Evolutionary conservation across 2,888 invertebrate species (phyloP).

Genomic region (Thecophora atra): DNA sequence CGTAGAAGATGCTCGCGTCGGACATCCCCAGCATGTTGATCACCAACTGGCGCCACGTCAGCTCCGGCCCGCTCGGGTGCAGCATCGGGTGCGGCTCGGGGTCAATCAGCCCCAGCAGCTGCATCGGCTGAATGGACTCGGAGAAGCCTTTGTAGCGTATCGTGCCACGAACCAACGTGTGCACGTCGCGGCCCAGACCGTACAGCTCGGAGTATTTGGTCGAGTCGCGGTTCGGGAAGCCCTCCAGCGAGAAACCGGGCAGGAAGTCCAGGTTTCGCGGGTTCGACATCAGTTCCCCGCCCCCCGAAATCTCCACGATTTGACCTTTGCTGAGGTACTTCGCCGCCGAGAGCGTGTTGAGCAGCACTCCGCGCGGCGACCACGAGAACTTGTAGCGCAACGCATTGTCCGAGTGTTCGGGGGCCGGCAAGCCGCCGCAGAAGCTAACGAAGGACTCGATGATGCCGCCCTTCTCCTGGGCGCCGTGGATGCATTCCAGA

Average conservation of each 20-base stretch:
- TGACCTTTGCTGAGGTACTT: conserved; percentile 85
- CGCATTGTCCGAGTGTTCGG: conserved; percentile 93
- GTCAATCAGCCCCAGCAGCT: conserved; percentile 87
- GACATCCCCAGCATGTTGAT: conserved; percentile 86
- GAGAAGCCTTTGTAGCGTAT: conserved; percentile 91
- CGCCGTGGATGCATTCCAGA: conserved; percentile 94
- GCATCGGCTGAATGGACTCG: conserved; percentile 86
- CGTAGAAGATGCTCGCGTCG: conserved; percentile 89
- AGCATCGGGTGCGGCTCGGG: conserved; percentile 85
- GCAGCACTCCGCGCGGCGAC: conserved; percentile 93
- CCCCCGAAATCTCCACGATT: conserved; percentile 87
- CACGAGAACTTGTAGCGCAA: conserved; percentile 94
- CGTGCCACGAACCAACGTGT: conserved; percentile 92
- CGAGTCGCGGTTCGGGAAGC: conserved; percentile 96
- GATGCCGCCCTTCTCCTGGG: conserved; percentile 87
- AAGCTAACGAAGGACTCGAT: conserved; percentile 95
- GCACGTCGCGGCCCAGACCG: conserved; percentile 83
- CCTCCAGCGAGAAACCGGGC: conserved; percentile 96
- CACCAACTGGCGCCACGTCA: conserved; percentile 93
- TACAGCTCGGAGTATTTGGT: conserved; percentile 88
- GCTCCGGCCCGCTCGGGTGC: conserved; percentile 94
- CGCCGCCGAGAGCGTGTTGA: conserved; percentile 90
- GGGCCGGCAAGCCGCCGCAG: conserved; percentile 97
- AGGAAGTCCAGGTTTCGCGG: conserved; percentile 85
- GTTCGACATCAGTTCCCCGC: conserved; percentile 88